Percentiles rank a stretch among this genome's conserved stretches.
Conservation (phyloP, 2,888 invertebrate genomes). For the Phalangium opilio region DNA sequence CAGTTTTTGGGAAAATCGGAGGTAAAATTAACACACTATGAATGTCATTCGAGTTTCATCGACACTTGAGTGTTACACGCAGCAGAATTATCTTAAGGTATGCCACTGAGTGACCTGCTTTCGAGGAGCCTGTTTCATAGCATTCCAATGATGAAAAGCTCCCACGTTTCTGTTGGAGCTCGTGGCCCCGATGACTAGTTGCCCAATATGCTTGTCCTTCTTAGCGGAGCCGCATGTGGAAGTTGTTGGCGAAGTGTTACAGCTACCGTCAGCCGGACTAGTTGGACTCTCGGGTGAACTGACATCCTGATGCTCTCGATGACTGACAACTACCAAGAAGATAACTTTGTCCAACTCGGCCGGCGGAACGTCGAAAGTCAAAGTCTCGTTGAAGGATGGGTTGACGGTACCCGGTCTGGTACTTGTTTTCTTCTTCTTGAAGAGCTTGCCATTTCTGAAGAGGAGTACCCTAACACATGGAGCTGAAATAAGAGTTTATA, state of each 20-base stretch:
- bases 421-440: conserved; percentile 34
- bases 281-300: conserved; percentile 17
- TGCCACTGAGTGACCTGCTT: conserved; percentile 20
- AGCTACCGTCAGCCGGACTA: conserved; percentile 5
- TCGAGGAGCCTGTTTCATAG: conserved; percentile 18
- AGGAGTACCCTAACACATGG: conserved; percentile 35
- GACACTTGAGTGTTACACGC: too few relatives aligned
- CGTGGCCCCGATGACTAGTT: conserved; percentile 15
- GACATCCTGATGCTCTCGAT: conserved; percentile 14
- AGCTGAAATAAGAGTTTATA: conserved; percentile 24
- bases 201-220: conserved; percentile 16
- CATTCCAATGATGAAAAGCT: conserved; percentile 17
- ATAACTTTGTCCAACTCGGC: conserved; percentile 32
- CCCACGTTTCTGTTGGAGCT: conserved; percentile 1
- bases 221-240: conserved; percentile 2
- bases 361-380: conserved; percentile 33
- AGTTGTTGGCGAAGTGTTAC: conserved; percentile 2
- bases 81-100: conserved; percentile 10
- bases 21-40: too few relatives aligned
- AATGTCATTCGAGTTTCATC: too few relatives aligned
- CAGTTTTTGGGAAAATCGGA: too few relatives aligned
- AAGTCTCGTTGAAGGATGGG: conserved; percentile 34
- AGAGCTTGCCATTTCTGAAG: conserved; percentile 31
- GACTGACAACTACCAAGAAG: conserved; percentile 29
- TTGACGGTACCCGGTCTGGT: conserved; percentile 25